Percentiles rank a stretch among this genome's conserved stretches.
These are phyloP conservation scores for Todus mexicanus DNA, from an alignment of 2,797 vertebrate genomes.

Conservation along the genomic window DNA sequence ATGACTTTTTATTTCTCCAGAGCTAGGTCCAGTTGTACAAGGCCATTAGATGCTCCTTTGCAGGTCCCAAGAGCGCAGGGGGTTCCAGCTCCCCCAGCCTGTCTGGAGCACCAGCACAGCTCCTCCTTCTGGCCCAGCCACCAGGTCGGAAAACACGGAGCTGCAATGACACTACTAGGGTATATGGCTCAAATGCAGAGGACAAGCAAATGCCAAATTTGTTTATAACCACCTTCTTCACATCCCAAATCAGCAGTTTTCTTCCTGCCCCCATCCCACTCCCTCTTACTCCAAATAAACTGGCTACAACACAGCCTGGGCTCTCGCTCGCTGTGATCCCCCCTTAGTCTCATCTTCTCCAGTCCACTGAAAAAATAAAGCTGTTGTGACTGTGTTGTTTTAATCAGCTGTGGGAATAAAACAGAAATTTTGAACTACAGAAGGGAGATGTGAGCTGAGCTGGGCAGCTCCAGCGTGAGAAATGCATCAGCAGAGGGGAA, in stretches of 20 bases:
- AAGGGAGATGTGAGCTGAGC: neutral
- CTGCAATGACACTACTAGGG: neutral
- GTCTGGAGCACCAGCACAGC: neutral
- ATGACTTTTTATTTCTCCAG: neutral
- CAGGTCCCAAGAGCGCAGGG: neutral
- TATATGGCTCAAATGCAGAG: neutral
- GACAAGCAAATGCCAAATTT: neutral
- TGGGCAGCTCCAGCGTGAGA: neutral
- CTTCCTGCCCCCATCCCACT: neutral
- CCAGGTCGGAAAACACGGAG: neutral
- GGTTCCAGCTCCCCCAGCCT: neutral
- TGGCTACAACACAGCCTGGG: neutral
- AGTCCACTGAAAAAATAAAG: neutral
- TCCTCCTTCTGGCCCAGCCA: neutral
- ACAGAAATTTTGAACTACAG: neutral
- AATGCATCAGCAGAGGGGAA: neutral
- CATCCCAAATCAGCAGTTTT: neutral
- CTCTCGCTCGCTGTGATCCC: neutral
- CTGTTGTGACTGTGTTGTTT: neutral
- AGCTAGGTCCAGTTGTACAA: neutral
- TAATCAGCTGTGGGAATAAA: neutral
- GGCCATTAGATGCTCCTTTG: neutral
- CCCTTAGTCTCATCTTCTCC: neutral
- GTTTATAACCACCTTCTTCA: neutral
- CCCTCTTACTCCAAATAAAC: neutral